Evolutionary conservation across 2,888 invertebrate genomes (phyloP), one percentile per base, ranked within the genome.

Genomic region (Listrodromus nycthemerus): DNA sequence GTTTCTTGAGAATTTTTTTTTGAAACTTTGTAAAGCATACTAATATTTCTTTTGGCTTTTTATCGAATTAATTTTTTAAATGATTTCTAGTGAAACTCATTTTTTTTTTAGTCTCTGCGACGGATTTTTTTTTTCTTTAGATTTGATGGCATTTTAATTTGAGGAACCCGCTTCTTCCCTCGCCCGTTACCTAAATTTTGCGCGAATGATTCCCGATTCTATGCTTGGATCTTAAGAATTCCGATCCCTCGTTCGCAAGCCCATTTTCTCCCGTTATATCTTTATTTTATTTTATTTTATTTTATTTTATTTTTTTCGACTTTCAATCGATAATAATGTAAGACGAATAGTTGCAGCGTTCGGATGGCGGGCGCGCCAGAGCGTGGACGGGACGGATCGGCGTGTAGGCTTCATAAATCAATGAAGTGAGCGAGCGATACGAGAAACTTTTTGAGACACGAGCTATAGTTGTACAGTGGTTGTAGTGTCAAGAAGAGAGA

Each of bases 391-490:
- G 85, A 86, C 88, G 88, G 86, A 87, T 89, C 89, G 89, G 88
- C 82, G 88, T 65, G 16, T 27, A 79, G 71, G 79, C 75, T 84
- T 87, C 86, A 91, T 92, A 92, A 91, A 92, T 92, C 92, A 92
- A 90, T 89, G 88, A 66, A 67, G 85, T 69, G 67, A 82, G 79
- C 67, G 67, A 86, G 82, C 85, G 69, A 58, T 19, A 70, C 13
- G 50, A 65, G 75, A 58, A 82, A 84, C 85, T 85, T 87, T 86
- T 86, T 84, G 83, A 87, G 83, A 76, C 82, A 86, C 80, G 80
- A 84, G 84, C 73, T 65, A 63, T 82, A 85, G 80, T 83, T 61
- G 61, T 45, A 69, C 48, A 52, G 58, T 50, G 50, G 41, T 24
- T 63, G 50, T 37, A 70, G 75, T 83, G 74, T 83, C 63, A 71